Conservation (phyloP, 1,140 invertebrate species). For the Eueides isabella region DNA sequence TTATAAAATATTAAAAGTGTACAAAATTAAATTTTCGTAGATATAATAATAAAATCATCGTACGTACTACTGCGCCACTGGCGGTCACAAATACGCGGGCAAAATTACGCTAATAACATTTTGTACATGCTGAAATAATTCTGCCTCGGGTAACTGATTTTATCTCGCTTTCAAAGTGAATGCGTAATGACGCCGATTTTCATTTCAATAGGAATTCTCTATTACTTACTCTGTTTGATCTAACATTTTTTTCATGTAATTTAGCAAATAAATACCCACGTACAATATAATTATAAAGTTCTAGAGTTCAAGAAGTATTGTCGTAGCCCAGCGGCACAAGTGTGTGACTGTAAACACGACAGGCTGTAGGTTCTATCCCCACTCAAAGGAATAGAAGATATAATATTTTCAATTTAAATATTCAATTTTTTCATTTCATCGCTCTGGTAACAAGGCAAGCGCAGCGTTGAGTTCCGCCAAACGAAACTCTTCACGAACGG, state of each 20-base stretch:
- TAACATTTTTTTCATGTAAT: not conserved
- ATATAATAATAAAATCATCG: not conserved
- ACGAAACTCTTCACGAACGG: too few relatives aligned
- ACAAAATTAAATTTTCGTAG: too few relatives aligned
- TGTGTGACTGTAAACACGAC: too few relatives aligned
- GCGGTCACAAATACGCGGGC: not conserved
- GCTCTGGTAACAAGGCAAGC: too few relatives aligned
- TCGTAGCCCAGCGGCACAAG: too few relatives aligned
- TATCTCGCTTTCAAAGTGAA: constrained; percentile 22
- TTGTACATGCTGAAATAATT: constrained; percentile 16
- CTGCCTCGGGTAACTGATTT: constrained; percentile 6
- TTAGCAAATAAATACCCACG: not conserved
- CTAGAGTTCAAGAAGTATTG: too few relatives aligned
- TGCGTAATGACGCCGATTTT: constrained; percentile 20
- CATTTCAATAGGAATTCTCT: constrained; percentile 20
- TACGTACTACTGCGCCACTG: not conserved
- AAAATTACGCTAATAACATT: constrained; percentile 19
- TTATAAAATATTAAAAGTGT: too few relatives aligned
- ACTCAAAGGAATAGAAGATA: too few relatives aligned
- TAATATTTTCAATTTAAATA: too few relatives aligned
- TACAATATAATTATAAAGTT: not conserved
- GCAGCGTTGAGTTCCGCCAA: too few relatives aligned
- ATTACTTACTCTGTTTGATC: not conserved
- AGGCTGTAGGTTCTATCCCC: too few relatives aligned
- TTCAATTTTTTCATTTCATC: too few relatives aligned